Base-by-base conservation (phyloP, 2,888 invertebrate species). In the Acanthosepion lycidas region DNA sequence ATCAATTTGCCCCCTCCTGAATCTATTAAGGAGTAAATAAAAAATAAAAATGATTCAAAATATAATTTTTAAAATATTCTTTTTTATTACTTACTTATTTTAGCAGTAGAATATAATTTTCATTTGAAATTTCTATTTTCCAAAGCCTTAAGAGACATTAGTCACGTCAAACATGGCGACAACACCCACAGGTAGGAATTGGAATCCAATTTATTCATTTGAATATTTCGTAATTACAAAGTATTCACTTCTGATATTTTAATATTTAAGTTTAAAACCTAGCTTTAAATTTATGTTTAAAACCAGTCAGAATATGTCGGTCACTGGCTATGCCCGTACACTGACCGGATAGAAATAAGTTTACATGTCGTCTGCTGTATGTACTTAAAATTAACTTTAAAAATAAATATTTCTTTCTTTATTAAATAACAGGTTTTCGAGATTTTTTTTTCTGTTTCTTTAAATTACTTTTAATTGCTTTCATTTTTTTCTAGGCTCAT, bases 101-200 rank as follows among this genome's bases (percentile, higher is more conserved):
- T n/a, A 9, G 15, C 15, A 78, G n/a, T 78, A 15, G n/a, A 78
- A 78, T 15, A 78, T 23, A 78, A 12, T 15, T 78, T n/a, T 78
- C n/a, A 78, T 78, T 78, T 78, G n/a, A 78, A 78, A n/a, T 33
- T 78, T 78, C 12, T 12, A 23, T 78, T 78, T n/a, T n/a, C 42
- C 78, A 33, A 78, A 78, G 15, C 33, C 78, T 4, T 78, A 78
- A 78, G 78, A n/a, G 78, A 15, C n/a, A 78, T 78, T 78, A 78
- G 78, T 78, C 78, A 78, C n/a, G 78, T 78, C 78, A 33, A 78
- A 78, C 78, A 78, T 78, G 78, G 78, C 78, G 78, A 33, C 78
- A 78, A 78, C 78, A 78, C 78, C 78, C 78, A 78, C 78, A 78
- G 78, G 78, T 78, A 78, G 33, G 78, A 33, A 12, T 78, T n/a